Evolutionary conservation across 2,888 invertebrate genomes (phyloP).

Genomic region (Drosophila testacea): DNA sequence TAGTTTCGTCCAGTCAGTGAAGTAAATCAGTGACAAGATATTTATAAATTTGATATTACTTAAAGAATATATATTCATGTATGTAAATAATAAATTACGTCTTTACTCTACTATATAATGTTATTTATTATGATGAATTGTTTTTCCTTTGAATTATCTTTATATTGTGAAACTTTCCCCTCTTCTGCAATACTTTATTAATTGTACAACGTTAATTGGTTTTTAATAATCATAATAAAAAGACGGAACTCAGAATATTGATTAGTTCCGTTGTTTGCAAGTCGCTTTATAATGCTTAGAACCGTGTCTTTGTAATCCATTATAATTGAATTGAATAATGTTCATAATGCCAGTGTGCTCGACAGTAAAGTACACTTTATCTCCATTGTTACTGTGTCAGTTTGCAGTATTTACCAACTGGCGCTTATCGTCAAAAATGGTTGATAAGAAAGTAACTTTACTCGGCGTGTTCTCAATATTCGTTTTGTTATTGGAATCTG

Average conservation of each 20-base stretch:
- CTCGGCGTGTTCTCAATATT: constrained; percentile 14
- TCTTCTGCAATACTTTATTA: not conserved
- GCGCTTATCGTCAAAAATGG: constrained; percentile 42
- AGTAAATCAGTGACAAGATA: constrained; percentile 4
- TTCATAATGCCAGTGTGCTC: constrained; percentile 49
- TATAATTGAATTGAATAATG: constrained; percentile 58
- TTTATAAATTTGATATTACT: not conserved
- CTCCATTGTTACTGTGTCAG: constrained; percentile 46
- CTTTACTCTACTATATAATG: not conserved
- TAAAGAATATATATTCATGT: not conserved
- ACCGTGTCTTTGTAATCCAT: constrained; percentile 51
- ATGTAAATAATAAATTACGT: constrained; percentile 1
- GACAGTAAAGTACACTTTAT: constrained; percentile 48
- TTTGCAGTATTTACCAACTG: constrained; percentile 36
- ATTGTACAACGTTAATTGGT: constrained; percentile 5
- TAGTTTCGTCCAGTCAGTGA: constrained; percentile 14
- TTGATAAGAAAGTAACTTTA: constrained; percentile 42
- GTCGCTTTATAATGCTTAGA: constrained; percentile 14
- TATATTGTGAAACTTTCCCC: not conserved
- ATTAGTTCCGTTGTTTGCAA: constrained; percentile 16
- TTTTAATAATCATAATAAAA: constrained; percentile 17
- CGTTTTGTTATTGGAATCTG: constrained; percentile 24
- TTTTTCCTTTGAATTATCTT: not conserved
- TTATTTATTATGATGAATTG: not conserved
- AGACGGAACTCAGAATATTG: constrained; percentile 21